Conservation (phyloP, 2,888 invertebrate species). For the Lepidocyrtoides sp. region DNA sequence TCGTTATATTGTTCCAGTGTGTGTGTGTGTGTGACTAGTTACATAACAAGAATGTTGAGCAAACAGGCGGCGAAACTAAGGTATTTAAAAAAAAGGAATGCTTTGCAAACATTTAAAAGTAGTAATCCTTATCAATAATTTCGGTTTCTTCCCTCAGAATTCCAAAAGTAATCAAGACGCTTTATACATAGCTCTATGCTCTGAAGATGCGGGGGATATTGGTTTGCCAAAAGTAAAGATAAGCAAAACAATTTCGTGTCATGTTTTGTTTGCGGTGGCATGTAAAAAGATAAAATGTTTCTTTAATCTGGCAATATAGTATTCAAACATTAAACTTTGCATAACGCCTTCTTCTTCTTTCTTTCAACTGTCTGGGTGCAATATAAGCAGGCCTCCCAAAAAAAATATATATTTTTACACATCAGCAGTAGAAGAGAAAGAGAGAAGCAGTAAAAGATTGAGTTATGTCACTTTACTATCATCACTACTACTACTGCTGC, state of each 20-base stretch:
- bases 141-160: background rate
- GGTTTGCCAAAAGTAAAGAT: constrained; percentile 18
- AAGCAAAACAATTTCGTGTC: constrained; percentile 12
- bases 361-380: background rate
- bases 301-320: background rate
- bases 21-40: too few species aligned
- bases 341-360: background rate
- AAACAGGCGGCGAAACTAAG: too few species aligned
- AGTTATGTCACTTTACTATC: constrained; percentile 24
- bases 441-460: background rate
- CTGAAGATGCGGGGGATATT: constrained; percentile 9
- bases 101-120: too few species aligned
- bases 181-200: background rate
- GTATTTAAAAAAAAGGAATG: too few species aligned
- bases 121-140: background rate
- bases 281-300: constrained; percentile 28
- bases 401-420: background rate
- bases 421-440: too few species aligned
- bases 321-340: background rate
- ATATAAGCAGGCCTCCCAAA: background rate
- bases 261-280: constrained; percentile 25
- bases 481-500: background rate
- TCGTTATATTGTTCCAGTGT: too few species aligned
- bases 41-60: too few species aligned
- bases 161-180: background rate